Evolutionary conservation across 1,140 invertebrate genomes (phyloP), one percentile per base, ranked within the genome.

Genomic region (Bombus waltoni): DNA sequence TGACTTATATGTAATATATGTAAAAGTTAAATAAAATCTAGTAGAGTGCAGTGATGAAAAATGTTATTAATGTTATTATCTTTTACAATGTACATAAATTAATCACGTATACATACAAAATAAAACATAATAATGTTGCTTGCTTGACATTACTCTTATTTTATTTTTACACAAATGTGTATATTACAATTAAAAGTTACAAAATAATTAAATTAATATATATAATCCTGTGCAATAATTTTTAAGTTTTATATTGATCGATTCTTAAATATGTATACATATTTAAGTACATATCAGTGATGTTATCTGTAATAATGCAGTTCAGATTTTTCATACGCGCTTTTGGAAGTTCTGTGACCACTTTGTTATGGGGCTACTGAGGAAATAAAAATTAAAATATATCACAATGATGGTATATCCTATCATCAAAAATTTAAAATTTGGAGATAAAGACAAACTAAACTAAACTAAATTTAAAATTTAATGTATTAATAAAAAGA

Each of bases 141-240:
- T 0, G 5, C 22, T 82, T 68, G 13, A 76, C 35, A 76, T 35
- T 73, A 62, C 9, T 40, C n/a, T 77, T 70, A 83, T 77, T 78
- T 77, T 25, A 13, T 84, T 72, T 83, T 57, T 62, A 71, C n/a
- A 38, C 25, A 40, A 72, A 84, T 76, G 42, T 25, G 6, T 79
- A 79, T 47, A 44, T 85, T 85, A 53, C 42, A 85, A 18, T 15
- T 79, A 15, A 72, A 72, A 79, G 25, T 80, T 80, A 72, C 53
- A 79, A 72, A 53, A 3, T 75, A 75, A 80, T 80, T 38, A 80
- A 32, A 32, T n/a, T 22, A 72, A 78, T 80, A 42, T 59, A 5
- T 83, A 72, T 32, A 68, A 35, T 42, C 35, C 6, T 22, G 8
- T 82, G 35, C 11, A 35, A 62, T 82, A 47, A 40, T 75, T 47